Evolutionary conservation across 2,888 invertebrate species (phyloP), one percentile per base, ranked within the genome.

Genomic region (Exocentrus adspersus): DNA sequence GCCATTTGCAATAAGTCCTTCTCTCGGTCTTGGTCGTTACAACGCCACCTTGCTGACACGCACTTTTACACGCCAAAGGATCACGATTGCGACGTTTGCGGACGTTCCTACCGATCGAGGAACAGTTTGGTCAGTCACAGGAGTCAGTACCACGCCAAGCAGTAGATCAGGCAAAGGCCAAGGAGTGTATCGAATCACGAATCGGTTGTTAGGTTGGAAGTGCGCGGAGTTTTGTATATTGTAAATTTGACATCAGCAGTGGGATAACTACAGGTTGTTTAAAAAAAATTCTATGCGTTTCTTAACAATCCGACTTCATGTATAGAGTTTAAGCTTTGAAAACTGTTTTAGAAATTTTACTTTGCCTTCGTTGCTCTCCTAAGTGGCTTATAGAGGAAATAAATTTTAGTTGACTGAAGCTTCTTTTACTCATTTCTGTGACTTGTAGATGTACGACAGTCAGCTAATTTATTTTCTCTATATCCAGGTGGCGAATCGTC

Each of bases 121-220:
- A 85, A 84, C 75, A 84, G 84, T 69, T 76, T 85, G 59, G 80
- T 84, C 73, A 85, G 84, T 67, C 85, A 85, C 73, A 82, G 82
- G 71, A 84, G 84, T 69, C 84, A 84, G 75, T 85, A 84, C 75
- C 84, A 85, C 74, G 83, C 75, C n/a, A 54, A 66, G 56, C 42
- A 37, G 20, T 59, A 59, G 24, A 51, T 30, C 19, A 32, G 17
- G 21, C 37, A 37, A 37, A 37, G 21, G 20, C 6, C 48, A 58
- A 16, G 58, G 37, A 17, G 16, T 42, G 14, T 19, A 28, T 42
- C 14, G 42, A 19, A 20, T 30, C 28, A 16, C 12, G 32, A 32
- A 17, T 51, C 51, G 51, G 32, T 19, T n/a, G 30, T 30, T 50
- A 24, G 24, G 24, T 24, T 24, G 24, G 24, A 7, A 7, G 24